Conservation (phyloP, 2,113 vertebrate species). For the Cyprinus carpio region DNA sequence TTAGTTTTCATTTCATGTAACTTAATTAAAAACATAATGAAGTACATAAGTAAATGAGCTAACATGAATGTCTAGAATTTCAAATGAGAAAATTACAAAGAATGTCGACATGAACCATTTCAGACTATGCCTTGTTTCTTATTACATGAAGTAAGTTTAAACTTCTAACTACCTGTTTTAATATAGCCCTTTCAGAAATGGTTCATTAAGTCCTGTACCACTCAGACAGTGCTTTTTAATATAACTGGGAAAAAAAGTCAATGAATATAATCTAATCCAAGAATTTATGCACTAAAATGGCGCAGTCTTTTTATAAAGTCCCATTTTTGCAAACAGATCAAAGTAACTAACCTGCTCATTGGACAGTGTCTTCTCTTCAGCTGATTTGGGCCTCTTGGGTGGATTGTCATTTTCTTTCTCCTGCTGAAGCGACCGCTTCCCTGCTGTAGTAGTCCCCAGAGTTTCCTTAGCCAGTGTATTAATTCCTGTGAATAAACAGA, state of each 20-base stretch:
- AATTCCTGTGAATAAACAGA: conserved; percentile 78
- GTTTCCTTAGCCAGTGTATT: conserved; percentile 88
- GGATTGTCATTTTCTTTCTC: conserved; percentile 89
- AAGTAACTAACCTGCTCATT: conserved; percentile 86
- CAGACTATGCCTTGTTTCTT: conserved; percentile 70
- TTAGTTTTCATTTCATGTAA: conserved; percentile 69
- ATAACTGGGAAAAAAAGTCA: conserved; percentile 75
- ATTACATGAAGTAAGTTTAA: conserved; percentile 77
- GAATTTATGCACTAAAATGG: conserved; percentile 66
- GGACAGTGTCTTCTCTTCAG: conserved; percentile 87
- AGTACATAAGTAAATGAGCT: background rate
- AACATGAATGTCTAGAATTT: conserved; percentile 73
- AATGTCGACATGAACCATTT: conserved; percentile 75
- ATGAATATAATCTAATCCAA: conserved; percentile 74
- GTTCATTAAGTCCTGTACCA: conserved; percentile 69
- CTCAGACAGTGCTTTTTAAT: conserved; percentile 78
- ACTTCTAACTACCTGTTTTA: conserved; percentile 77
- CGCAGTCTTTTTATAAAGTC: background rate
- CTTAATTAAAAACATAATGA: conserved; percentile 68
- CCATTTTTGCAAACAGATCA: conserved; percentile 11
- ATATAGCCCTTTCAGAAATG: conserved; percentile 83
- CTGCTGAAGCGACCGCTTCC: conserved; percentile 82
- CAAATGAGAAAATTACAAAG: conserved; percentile 78
- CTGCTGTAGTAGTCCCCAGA: conserved; percentile 76
- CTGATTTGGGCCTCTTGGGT: conserved; percentile 87